Base-by-base conservation (phyloP, 2,888 invertebrate species). In the Drosophila merina region DNA sequence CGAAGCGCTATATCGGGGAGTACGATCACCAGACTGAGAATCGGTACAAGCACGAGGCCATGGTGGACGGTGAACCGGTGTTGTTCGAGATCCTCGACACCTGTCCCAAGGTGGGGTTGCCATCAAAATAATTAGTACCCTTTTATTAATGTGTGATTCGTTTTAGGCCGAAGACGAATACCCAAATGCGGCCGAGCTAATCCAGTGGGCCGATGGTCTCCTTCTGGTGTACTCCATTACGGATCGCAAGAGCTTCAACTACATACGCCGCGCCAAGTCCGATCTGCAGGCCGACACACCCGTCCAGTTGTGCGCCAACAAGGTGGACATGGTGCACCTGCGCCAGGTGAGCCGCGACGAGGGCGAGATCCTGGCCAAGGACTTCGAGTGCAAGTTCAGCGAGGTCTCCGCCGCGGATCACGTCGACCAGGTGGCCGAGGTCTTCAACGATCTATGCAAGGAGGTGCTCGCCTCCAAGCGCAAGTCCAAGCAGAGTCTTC, bases 21-120 rank as follows among this genome's bases (percentile, higher is more conserved):
- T 98, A 98, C 92, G 97, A 97, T 91, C 97, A 97, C 91, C 97
- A 97, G 92, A 95, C 96, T 97, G 97, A 97, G 91, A 96, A 95
- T 91, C 95, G 96, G 91, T 97, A 98, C 92, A 97, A 97, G 89
- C 96, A 97, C 91, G 97, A 98, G 92, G 95, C 96, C 25, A 92
- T 97, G 89, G 94, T 97, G 69, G 97, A 98, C 86, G 95, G 96
- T 10, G 98, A 98, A 89, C 96, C 97, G 12, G 95, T 97, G 70
- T 93, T 97, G 40, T 97, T 97, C 88, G 98, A 98, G 92, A 96
- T 98, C 84, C 93, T 97, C 85, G 98, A 98, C 92, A 96, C 97
- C 51, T 97, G 97, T 95, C 96, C 62, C 62, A 92, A 91, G 89
- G 92, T 92, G 6, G 36, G 36, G 10, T 10, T 33, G 20, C 33